phyloP scores from a whole-genome alignment of 2,797 vertebrate species.

The Hirundo rustica region DNA sequence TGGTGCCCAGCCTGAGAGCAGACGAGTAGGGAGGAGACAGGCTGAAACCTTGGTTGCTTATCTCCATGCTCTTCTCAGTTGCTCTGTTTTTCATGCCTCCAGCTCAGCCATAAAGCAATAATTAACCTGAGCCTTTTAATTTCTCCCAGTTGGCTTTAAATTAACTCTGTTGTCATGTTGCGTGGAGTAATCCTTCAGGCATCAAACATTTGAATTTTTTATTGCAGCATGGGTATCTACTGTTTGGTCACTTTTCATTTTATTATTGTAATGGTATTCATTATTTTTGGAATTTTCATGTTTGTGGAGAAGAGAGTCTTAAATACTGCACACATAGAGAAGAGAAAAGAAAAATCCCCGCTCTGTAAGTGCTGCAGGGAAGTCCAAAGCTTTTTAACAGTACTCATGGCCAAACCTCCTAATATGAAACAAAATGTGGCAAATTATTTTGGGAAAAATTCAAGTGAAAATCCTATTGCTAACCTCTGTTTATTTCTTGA shows the following conservation, averaged over 20 bases:
- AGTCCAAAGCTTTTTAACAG: background rate
- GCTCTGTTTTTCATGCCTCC: constrained; percentile 12
- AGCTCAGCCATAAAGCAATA: constrained; percentile 26
- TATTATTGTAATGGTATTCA: background rate
- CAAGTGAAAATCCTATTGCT: background rate
- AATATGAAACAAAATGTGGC: background rate
- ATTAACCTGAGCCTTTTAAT: constrained; percentile 63
- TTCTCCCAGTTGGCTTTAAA: constrained; percentile 60
- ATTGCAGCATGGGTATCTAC: constrained; percentile 3
- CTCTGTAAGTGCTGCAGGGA: background rate
- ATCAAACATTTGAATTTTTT: constrained; percentile 10
- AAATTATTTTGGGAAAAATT: background rate
- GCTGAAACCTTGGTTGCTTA: background rate
- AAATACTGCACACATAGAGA: background rate
- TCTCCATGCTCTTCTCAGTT: background rate
- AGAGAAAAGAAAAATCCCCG: background rate
- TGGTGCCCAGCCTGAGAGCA: background rate
- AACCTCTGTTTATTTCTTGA: background rate
- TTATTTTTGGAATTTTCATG: background rate
- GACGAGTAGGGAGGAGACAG: background rate
- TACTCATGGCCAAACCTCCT: background rate
- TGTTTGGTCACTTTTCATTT: constrained; percentile 8
- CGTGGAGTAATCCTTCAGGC: constrained; percentile 33
- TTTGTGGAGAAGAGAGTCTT: background rate
- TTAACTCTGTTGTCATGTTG: constrained; percentile 50